Base-by-base conservation (phyloP, 2,888 invertebrate species). In the Tenthredo scrophulariae region DNA sequence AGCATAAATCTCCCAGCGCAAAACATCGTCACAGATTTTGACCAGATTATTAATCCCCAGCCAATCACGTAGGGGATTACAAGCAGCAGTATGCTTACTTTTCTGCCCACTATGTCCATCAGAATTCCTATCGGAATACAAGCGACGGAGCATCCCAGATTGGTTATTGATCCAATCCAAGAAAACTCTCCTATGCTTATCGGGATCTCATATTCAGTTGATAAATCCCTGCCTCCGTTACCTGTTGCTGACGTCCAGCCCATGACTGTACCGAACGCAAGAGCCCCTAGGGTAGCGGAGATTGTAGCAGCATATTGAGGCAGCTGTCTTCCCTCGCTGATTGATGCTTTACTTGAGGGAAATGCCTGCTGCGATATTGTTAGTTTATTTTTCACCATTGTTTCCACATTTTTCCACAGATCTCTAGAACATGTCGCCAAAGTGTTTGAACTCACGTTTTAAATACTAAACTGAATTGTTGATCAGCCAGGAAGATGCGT, bases 181-280 rank as follows among this genome's bases (percentile, higher is more conserved):
- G 96, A 96, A 77, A 95, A 95, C 83, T 96, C 94, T 0, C 93
- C 89, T 0, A 89, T 77, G 13, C 92, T 92, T 0, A 97, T 93
- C 0, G 88, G 0, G 88, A 97, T 95, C 37, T 94, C 92, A 90
- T 96, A 96, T 84, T 95, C 94, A 65, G 93, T 90, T 5, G 85
- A 33, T 6, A 93, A 80, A 0, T 87, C 3, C 0, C 75, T n/a
- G 0, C 91, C 93, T 18, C 94, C 89, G 9, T 92, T 91, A 18
- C 95, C 93, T n/a, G 96, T 96, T 10, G 97, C 96, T 0, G 97
- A 96, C 1, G 97, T 96, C 97, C 97, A 97, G 62, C 96, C 97
- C 10, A 97, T 94, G 84, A 97, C 95, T 33, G 96, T 95, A 89
- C 97, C 97, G 79, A 96, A 95, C 0, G 97, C 97, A 85, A 97